phyloP scores from a whole-genome alignment of 2,113 vertebrate genomes.

The Xiphophorus hellerii region DNA sequence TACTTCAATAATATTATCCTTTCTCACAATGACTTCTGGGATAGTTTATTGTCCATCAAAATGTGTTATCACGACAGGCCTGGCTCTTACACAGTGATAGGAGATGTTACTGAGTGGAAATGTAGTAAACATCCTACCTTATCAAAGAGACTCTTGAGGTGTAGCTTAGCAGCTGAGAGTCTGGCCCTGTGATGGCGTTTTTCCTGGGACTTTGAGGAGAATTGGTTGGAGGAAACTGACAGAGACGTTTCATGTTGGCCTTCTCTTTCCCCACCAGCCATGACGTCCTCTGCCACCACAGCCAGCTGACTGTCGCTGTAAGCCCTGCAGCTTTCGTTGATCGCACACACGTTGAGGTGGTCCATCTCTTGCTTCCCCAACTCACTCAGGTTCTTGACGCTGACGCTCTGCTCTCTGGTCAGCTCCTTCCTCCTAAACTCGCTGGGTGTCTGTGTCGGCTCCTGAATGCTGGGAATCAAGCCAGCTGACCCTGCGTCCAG shows the following conservation, averaged over 20 bases:
- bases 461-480: conserved; percentile 28
- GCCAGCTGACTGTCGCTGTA: conserved; percentile 82
- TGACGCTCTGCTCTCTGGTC: conserved; percentile 72
- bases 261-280: conserved; percentile 38
- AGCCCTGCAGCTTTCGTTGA: conserved; percentile 72
- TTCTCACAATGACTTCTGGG: too few relatives aligned
- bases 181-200: conserved; percentile 48
- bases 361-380: conserved; percentile 43
- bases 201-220: conserved; percentile 20
- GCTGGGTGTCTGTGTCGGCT: neutral
- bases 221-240: conserved; percentile 10
- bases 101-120: neutral
- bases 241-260: neutral
- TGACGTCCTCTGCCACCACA: conserved; percentile 31
- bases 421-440: conserved; percentile 22
- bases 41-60: too few relatives aligned
- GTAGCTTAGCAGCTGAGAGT: conserved; percentile 73
- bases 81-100: too few relatives aligned
- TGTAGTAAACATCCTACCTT: conserved; percentile 62
- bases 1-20: too few relatives aligned
- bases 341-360: conserved; percentile 45
- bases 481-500: accelerated
- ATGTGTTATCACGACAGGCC: too few relatives aligned
- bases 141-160: conserved; percentile 78
- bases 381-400: conserved; percentile 64